phyloP scores from a whole-genome alignment of 2,888 invertebrate species.

The Scrobipalpa atriplicella region DNA sequence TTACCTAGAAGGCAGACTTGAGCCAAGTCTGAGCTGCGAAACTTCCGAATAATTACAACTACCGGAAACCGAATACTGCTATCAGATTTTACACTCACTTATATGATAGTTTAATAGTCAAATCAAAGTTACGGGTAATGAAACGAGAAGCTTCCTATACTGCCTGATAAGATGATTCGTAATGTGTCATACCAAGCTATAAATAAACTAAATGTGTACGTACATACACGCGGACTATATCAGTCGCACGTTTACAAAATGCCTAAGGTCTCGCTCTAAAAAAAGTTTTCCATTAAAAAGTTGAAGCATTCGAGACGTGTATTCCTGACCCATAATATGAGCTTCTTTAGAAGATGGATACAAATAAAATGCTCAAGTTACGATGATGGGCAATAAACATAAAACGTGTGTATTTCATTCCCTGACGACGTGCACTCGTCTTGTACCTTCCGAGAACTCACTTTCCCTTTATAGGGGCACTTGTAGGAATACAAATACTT shows the following conservation, averaged over 20 bases:
- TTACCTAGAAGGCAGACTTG: slow-evolving; percentile 8
- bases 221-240: too few species aligned
- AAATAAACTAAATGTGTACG: too few species aligned
- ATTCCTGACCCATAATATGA: slow-evolving; percentile 39
- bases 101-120: not conserved
- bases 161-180: too few species aligned
- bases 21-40: slow-evolving; percentile 5
- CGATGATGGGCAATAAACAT: slow-evolving; percentile 58
- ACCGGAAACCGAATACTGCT: not conserved
- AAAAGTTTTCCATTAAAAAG: not conserved
- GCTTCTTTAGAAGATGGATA: slow-evolving; percentile 40
- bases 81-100: slow-evolving; percentile 48
- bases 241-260: not conserved
- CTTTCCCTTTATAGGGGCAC: slow-evolving; percentile 54
- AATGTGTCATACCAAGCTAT: too few species aligned
- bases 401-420: slow-evolving; percentile 55
- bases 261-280: not conserved
- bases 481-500: slow-evolving; percentile 50
- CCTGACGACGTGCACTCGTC: slow-evolving; percentile 43
- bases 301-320: slow-evolving; percentile 20
- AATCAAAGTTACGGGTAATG: not conserved
- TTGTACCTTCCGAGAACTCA: slow-evolving; percentile 50
- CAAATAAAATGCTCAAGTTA: slow-evolving; percentile 52
- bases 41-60: slow-evolving; percentile 13
- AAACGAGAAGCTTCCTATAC: too few species aligned